These are phyloP conservation scores for Hydriomena furcata DNA, from an alignment of 2,888 invertebrate species.

Conservation along the genomic window DNA sequence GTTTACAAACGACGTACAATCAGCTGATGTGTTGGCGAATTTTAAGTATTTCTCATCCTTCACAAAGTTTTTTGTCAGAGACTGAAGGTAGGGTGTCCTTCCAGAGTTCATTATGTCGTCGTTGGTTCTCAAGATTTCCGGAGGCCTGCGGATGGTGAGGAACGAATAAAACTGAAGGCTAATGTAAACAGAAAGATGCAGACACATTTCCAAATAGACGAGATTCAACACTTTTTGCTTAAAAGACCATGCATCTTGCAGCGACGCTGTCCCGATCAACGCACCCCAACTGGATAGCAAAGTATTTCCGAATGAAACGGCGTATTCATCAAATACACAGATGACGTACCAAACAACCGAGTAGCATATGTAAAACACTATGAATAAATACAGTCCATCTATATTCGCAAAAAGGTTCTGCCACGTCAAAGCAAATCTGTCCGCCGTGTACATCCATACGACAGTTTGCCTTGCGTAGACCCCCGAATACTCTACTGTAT, in stretches of 20 bases:
- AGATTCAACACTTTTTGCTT: conserved; percentile 64
- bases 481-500: conserved; percentile 64
- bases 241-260: conserved; percentile 49
- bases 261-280: conserved; percentile 52
- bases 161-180: conserved; percentile 63
- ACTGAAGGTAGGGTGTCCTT: conserved; percentile 45
- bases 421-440: conserved; percentile 58
- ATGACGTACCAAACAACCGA: conserved; percentile 53
- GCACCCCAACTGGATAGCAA: conserved; percentile 61
- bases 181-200: conserved; percentile 59
- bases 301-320: conserved; percentile 44
- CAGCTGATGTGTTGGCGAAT: conserved; percentile 49
- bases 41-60: conserved; percentile 49
- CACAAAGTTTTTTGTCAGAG: conserved; percentile 51
- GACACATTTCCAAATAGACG: conserved; percentile 54
- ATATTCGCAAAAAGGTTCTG: conserved; percentile 51
- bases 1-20: conserved; percentile 50
- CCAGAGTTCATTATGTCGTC: conserved; percentile 57
- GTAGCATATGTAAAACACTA: conserved; percentile 57
- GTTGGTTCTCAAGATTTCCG: conserved; percentile 50
- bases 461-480: conserved; percentile 55
- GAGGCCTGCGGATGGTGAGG: conserved; percentile 59
- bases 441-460: conserved; percentile 58
- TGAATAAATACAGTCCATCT: conserved; percentile 56
- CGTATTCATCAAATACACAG: conserved; percentile 45